A percentile compares a stretch with the other conserved stretches of the same genome.
Conservation (phyloP, 2,888 invertebrate genomes). For the Nemapogon koenigi region DNA sequence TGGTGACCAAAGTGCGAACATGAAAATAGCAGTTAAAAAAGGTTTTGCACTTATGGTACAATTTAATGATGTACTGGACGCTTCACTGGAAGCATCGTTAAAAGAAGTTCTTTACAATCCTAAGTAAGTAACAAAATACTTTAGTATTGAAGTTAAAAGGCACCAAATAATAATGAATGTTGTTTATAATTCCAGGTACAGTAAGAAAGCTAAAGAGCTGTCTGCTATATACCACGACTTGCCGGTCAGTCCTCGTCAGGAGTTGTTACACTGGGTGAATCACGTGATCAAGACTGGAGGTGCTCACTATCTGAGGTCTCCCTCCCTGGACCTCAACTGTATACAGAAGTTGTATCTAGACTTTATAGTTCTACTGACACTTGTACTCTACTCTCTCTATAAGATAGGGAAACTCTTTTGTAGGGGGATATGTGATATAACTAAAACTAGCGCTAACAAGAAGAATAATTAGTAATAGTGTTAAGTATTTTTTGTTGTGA, state of each 20-base stretch:
- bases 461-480: no score
- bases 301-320: conserved; percentile 30
- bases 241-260: conserved; percentile 24
- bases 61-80: conserved; percentile 26
- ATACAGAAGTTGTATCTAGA: conserved; percentile 34
- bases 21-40: conserved; percentile 28
- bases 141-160: no score
- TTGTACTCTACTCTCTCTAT: no score
- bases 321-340: conserved; percentile 27
- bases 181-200: conserved; percentile 27
- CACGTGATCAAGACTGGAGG: conserved; percentile 37
- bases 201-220: conserved; percentile 24
- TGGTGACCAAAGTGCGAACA: conserved; percentile 38
- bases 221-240: conserved; percentile 32
- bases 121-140: conserved; percentile 22
- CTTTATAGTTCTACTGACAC: conserved; percentile 20
- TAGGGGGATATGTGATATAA: no score
- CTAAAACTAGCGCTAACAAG: no score
- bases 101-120: conserved; percentile 34
- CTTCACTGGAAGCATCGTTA: conserved; percentile 26
- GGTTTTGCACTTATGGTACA: conserved; percentile 31
- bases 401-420: no score
- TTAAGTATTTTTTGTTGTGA: no score
- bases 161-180: no score
- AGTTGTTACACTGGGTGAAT: conserved; percentile 33